Base-by-base conservation (phyloP, 2,113 vertebrate species). In the Tapirus terrestris region DNA sequence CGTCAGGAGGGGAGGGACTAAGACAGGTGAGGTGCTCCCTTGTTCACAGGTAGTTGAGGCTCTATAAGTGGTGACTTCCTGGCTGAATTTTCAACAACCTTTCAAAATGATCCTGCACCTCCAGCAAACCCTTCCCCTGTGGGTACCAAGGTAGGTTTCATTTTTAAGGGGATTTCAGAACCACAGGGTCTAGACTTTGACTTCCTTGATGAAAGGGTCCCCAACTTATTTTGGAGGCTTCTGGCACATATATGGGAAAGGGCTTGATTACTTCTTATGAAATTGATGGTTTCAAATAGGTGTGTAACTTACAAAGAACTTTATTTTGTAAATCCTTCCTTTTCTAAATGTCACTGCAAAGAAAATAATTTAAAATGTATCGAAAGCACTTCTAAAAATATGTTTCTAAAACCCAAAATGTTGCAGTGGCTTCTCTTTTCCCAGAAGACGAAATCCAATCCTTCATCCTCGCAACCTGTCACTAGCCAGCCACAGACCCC, bases 391-490 rank as follows among this genome's bases (percentile, higher is more conserved):
- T 77, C 56, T 85, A 70, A 93, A 45, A 45, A n/a, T 11, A 45
- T 5, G 17, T 1, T 60, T 72, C 85, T 91, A 45, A 72, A 77
- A 53, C 9, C 1, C 20, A 27, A 12, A 45, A 20, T 31, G 29
- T 36, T 31, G 33, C 43, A 6, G 8, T 45, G 88, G 17, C 23
- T 75, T 81, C 43, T 76, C 25, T 85, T 39, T 58, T 53, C 48
- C 61, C 5, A 23, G 8, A 77, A 20, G 31, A 58, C 29, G 18
- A 76, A 93, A 25, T 25, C 48, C 58, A 43, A 13, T 5, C 45
- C 20, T 56, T 27, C 11, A 18, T 9, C 2, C 0, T 0, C 2
- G 0, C 31, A 58, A 20, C 17, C 29, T 29, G 36, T 84, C 31
- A 16, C 8, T 43, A 43, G 12, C 68, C 17, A 5, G 11, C 7